These are phyloP conservation scores for Myrmecobius fasciatus DNA, from an alignment of 2,113 vertebrate genomes.

Conservation along the genomic window DNA sequence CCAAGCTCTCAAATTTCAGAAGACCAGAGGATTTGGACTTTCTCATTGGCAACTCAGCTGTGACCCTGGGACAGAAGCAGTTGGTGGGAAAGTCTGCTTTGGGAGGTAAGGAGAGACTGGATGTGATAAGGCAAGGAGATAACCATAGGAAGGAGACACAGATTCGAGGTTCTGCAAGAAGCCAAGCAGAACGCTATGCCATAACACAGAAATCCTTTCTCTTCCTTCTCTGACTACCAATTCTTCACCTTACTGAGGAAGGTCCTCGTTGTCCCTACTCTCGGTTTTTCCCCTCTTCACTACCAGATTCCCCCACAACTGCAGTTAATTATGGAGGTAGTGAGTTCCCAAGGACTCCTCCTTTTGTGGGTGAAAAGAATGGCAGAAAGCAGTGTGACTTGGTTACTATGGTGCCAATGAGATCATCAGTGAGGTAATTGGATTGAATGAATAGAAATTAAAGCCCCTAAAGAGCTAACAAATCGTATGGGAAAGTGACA, in stretches of 20 bases:
- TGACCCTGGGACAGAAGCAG: background rate
- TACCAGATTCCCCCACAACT: background rate
- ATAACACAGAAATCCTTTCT: background rate
- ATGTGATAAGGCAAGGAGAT: background rate
- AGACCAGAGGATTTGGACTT: background rate
- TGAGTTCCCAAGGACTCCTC: background rate
- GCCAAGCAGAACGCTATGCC: background rate
- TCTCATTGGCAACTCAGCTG: background rate
- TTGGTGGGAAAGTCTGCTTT: background rate
- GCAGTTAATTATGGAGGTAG: background rate
- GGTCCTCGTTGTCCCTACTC: background rate
- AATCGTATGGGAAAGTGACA: background rate
- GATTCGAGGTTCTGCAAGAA: background rate
- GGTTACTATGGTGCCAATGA: too few relatives aligned
- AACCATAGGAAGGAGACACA: background rate
- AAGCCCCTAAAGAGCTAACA: background rate
- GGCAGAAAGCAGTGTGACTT: too few relatives aligned
- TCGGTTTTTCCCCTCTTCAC: background rate
- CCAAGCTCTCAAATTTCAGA: background rate
- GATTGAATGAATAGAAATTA: background rate
- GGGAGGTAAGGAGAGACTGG: background rate
- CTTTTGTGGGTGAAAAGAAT: too few relatives aligned
- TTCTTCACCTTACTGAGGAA: background rate
- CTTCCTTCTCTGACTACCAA: background rate
- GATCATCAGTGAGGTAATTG: too few relatives aligned